Conservation (phyloP, 1,140 invertebrate species). For the Saccostrea echinata region DNA sequence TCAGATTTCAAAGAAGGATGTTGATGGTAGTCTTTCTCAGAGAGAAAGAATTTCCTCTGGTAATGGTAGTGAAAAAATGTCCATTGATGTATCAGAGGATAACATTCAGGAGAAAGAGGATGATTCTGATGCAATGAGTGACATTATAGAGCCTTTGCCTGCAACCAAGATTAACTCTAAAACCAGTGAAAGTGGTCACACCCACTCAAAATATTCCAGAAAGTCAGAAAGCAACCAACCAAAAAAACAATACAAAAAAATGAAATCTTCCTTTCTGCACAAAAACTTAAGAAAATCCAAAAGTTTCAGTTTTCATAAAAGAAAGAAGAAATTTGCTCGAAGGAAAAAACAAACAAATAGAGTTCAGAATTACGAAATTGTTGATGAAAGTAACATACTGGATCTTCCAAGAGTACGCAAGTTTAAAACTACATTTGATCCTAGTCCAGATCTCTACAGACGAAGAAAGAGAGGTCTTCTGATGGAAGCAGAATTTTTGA, state of each 20-base stretch:
- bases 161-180: not conserved
- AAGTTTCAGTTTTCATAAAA: not conserved
- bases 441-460: constrained; percentile 22
- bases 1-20: not conserved
- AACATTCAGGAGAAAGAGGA: not conserved
- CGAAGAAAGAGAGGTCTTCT: not conserved
- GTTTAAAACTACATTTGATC: constrained; percentile 39
- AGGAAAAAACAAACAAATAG: not conserved
- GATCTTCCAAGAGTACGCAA: constrained; percentile 1
- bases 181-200: not conserved
- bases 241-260: constrained; percentile 8
- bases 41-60: not conserved
- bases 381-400: constrained; percentile 42
- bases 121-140: constrained; percentile 8
- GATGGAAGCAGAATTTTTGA: not conserved
- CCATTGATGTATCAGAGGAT: too few species aligned
- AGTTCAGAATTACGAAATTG: constrained; percentile 40
- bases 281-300: constrained; percentile 27
- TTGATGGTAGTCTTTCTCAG: not conserved
- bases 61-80: not conserved
- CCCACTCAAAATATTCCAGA: not conserved
- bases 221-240: not conserved
- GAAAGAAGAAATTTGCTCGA: not conserved
- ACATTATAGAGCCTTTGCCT: constrained; percentile 2
- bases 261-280: not conserved